Evolutionary conservation across 2,113 vertebrate species (phyloP).

Genomic region (Nothobranchius kuhntae): DNA sequence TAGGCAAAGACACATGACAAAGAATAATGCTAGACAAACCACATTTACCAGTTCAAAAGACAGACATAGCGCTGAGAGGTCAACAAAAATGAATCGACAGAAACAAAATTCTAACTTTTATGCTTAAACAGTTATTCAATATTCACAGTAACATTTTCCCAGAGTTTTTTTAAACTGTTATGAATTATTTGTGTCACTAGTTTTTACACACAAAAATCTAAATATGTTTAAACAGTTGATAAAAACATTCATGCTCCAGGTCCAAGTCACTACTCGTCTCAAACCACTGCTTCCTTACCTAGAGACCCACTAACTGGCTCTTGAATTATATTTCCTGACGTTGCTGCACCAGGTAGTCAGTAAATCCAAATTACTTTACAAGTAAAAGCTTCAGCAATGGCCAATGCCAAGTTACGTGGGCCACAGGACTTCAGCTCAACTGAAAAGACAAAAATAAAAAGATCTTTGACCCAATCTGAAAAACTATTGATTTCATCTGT

Average conservation of each 20-base stretch:
- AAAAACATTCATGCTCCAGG: not conserved
- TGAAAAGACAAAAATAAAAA: slow-evolving; percentile 5
- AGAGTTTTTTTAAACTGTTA: too few relatives aligned
- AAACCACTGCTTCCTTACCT: not conserved
- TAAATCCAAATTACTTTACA: not conserved
- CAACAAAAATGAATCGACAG: too few relatives aligned
- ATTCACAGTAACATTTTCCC: too few relatives aligned
- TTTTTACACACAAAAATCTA: not conserved
- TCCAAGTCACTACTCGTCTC: not conserved
- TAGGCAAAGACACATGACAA: too few relatives aligned
- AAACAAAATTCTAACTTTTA: too few relatives aligned
- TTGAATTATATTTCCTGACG: not conserved
- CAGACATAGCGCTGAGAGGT: too few relatives aligned
- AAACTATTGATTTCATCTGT: slow-evolving; percentile 12
- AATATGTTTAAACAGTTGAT: too few relatives aligned
- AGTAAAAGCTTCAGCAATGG: slow-evolving; percentile 3
- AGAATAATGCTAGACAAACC: too few relatives aligned
- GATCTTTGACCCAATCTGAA: slow-evolving; percentile 20
- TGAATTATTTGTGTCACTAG: too few relatives aligned
- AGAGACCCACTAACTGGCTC: not conserved
- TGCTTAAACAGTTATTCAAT: too few relatives aligned
- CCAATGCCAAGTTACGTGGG: not conserved
- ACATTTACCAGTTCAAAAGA: too few relatives aligned
- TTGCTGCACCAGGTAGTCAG: not conserved
- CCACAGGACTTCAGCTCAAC: not conserved